Base-by-base conservation (phyloP, 92 coral and sea anemone species). In the Phenganax subtilis region DNA sequence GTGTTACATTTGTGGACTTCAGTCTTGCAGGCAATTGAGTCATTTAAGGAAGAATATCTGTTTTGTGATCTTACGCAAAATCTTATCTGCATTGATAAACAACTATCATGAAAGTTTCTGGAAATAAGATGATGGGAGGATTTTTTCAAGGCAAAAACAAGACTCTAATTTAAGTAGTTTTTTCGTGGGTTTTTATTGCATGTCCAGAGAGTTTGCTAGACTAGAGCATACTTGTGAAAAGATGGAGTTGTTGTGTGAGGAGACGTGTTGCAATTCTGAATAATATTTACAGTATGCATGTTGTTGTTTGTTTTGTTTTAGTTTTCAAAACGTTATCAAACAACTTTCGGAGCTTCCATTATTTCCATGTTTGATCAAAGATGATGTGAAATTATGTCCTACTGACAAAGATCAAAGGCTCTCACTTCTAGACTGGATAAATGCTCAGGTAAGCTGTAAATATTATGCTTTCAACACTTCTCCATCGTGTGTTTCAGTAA, bases 401-500 rank as follows among this genome's bases (percentile, higher is more conserved):
- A 30, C 29, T 51, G 3, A 79, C 67, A 11, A 37, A 37, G 57
- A 79, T 28, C 52, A 65, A 28, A 72, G 30, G 11, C 56, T 89
- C 75, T 92, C 89, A 28, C 88, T 94, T 10, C 85, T 94, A 81
- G 97, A 94, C 44, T 94, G 98, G 97, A 94, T 94, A 28, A 94
- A 92, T 90, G 97, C 98, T 9, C 98, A 94, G 87, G 94, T 90
- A 62, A 69, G 57, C n/a, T 1, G 2, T 25, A 31, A 5, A 37
- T 37, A 37, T 1, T 37, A 4, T 57, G 6, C 30, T 47, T 30
- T 57, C 17, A 56, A 44, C 25, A 53, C 11, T 25, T 16, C 6
- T 11, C 9, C 28, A 12, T n/a, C 7, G n/a, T 59, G 16, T 59
- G n/a, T 59, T 59, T 59, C 65, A 3, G 16, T 5, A 37, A 37